phyloP scores from a whole-genome alignment of 2,113 vertebrate genomes.

The Pyrgilauda ruficollis region DNA sequence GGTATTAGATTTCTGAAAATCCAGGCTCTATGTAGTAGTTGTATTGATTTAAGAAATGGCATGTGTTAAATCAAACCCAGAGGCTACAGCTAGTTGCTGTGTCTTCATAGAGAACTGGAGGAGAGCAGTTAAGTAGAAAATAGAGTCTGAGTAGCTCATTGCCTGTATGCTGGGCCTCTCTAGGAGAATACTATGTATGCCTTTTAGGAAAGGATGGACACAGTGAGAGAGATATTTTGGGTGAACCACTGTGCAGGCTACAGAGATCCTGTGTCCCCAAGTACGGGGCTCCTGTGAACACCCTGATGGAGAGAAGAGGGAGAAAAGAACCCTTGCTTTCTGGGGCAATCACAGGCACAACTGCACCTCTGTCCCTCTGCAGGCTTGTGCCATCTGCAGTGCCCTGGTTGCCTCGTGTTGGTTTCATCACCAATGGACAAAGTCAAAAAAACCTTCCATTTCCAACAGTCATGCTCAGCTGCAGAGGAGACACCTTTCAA shows the following conservation, averaged over 20 bases:
- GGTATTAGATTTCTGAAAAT: constrained; percentile 28
- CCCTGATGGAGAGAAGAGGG: neutral
- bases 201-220: neutral
- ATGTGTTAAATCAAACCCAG: constrained; percentile 34
- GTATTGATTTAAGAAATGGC: constrained; percentile 38
- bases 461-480: rapidly evolving
- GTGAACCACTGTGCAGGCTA: neutral
- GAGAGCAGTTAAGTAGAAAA: neutral
- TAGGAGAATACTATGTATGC: rapidly evolving
- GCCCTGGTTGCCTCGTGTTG: neutral
- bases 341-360: neutral
- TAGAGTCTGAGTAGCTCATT: neutral
- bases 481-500: neutral
- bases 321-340: neutral
- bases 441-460: neutral
- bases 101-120: neutral
- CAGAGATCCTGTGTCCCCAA: neutral
- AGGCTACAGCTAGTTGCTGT: neutral
- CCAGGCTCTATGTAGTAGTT: neutral
- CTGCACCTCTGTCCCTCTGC: neutral
- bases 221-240: neutral
- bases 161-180: neutral
- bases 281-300: rapidly evolving
- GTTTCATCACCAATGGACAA: rapidly evolving
- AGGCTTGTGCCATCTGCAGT: too few relatives aligned